Conservation (phyloP, 2,797 vertebrate species). For the Nannoperca australis region DNA sequence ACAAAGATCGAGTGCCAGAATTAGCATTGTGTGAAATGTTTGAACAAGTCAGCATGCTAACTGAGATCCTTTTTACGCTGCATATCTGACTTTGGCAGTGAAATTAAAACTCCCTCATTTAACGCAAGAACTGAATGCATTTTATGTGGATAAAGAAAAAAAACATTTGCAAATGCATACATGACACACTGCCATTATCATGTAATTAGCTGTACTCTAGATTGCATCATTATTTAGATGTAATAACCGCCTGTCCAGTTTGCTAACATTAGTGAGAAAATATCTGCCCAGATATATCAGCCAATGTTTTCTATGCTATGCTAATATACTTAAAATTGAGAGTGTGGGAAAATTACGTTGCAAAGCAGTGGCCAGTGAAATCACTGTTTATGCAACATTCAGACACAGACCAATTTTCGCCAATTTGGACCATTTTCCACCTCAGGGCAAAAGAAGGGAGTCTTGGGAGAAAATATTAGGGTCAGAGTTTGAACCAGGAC, state of each 20-base stretch:
- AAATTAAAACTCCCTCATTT: neutral
- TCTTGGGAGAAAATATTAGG: neutral
- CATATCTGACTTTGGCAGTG: neutral
- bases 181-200: neutral
- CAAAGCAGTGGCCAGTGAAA: neutral
- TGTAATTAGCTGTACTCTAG: neutral
- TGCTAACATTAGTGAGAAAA: neutral
- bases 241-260: neutral
- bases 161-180: neutral
- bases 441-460: neutral
- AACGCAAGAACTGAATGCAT: neutral
- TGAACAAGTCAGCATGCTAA: constrained; percentile 7
- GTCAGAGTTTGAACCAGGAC: neutral
- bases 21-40: constrained; percentile 25
- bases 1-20: neutral
- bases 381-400: neutral
- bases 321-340: neutral
- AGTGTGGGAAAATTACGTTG: neutral
- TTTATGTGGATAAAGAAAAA: neutral
- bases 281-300: neutral
- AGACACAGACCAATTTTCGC: constrained; percentile 14
- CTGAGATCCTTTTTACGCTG: neutral
- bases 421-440: constrained; percentile 1
- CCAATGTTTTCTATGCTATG: neutral
- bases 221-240: neutral